A percentile compares a stretch with the other conserved stretches of the same genome.
Evolutionary conservation across 2,113 vertebrate genomes (phyloP).

Genomic region (Ciconia stormi): DNA sequence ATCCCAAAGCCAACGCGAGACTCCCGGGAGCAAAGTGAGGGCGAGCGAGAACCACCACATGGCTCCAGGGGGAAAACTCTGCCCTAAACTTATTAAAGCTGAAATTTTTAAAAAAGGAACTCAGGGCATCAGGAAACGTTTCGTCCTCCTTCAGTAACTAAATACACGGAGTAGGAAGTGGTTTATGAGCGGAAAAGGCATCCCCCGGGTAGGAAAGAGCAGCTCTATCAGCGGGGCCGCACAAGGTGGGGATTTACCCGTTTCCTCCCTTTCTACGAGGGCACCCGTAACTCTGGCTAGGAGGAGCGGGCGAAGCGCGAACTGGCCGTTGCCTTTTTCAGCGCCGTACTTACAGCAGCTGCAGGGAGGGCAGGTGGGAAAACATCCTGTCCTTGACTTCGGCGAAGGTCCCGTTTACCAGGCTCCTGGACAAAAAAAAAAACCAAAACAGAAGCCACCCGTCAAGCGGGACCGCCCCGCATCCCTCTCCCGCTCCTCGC

Average conservation of each 20-base stretch:
- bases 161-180: background rate
- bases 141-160: background rate
- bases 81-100: background rate
- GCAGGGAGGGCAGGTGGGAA: slow-evolving; percentile 90
- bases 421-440: slow-evolving; percentile 77
- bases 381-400: slow-evolving; percentile 97
- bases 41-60: background rate
- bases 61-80: background rate
- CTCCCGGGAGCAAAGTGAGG: background rate
- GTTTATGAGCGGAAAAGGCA: background rate
- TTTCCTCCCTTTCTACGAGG: background rate
- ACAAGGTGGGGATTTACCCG: background rate
- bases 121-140: background rate
- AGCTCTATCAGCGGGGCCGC: background rate
- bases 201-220: background rate
- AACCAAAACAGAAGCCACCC: background rate
- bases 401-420: slow-evolving; percentile 93
- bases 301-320: background rate
- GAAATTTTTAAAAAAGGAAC: background rate
- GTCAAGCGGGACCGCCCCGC: background rate
- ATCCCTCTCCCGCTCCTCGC: no score
- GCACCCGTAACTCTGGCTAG: background rate
- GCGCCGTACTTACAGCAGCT: slow-evolving; percentile 89
- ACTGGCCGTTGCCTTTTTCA: background rate
- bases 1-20: background rate